phyloP scores from a whole-genome alignment of 2,797 vertebrate genomes.

The Neostethus bicornis region DNA sequence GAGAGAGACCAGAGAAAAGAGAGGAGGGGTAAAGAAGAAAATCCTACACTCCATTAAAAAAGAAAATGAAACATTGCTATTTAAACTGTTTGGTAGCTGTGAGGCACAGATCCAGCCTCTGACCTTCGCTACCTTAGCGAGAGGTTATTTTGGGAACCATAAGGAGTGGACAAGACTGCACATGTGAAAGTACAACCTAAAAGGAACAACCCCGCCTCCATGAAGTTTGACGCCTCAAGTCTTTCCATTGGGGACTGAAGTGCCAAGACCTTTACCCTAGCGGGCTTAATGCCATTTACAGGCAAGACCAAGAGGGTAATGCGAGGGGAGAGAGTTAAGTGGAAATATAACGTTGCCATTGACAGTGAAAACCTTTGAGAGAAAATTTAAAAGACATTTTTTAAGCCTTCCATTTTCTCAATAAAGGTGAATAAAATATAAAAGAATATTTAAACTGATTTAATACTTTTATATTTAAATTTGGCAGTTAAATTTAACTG shows the following conservation, averaged over 20 bases:
- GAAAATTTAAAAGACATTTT: slow-evolving; percentile 16
- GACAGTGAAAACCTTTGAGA: slow-evolving; percentile 10
- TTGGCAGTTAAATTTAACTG: too few species aligned
- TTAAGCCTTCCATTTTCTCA: too few species aligned
- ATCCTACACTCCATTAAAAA: slow-evolving; percentile 28
- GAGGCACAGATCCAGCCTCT: slow-evolving; percentile 17
- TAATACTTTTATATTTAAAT: too few species aligned
- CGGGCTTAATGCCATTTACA: slow-evolving; percentile 36
- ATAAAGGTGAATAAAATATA: too few species aligned
- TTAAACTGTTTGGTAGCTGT: slow-evolving; percentile 18
- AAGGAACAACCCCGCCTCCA: too few species aligned
- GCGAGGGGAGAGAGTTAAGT: not conserved
- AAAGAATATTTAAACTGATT: too few species aligned
- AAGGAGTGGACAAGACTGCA: slow-evolving; percentile 9
- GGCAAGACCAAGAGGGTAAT: slow-evolving; percentile 5
- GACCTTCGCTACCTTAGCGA: too few species aligned
- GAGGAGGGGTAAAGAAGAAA: slow-evolving; percentile 24
- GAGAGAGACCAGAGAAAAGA: slow-evolving; percentile 23
- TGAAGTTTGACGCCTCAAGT: slow-evolving; percentile 13
- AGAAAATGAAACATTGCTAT: slow-evolving; percentile 28
- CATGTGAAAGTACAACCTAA: slow-evolving; percentile 22
- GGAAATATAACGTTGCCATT: slow-evolving; percentile 29
- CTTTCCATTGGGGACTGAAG: slow-evolving; percentile 22
- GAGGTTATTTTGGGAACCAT: too few species aligned
- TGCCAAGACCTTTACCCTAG: slow-evolving; percentile 44